Base-by-base conservation (phyloP, 2,888 invertebrate species). In the Phortica magna region DNA sequence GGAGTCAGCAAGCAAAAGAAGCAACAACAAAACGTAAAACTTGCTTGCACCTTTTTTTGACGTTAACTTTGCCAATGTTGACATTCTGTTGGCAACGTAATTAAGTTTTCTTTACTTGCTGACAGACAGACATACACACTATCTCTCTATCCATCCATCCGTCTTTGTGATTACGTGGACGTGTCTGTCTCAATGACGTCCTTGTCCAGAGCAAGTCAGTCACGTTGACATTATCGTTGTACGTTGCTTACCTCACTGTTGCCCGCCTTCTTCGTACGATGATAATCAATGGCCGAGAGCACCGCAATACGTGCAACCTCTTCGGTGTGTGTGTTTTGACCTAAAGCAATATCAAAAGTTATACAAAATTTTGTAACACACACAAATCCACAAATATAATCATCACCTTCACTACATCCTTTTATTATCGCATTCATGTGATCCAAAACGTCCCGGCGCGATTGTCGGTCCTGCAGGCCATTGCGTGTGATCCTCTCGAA, bases 381-480 rank as follows among this genome's bases (percentile, higher is more conserved):
- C n/a, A 31, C n/a, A 31, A 31, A 31, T 48, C n/a, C 0, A 7
- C 43, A 43, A 43, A 82, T 83, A 1, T 83, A 1, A 2, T 31
- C 31, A 31, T 78, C 76, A 90, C 90, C 92, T 79, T 89, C 89
- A 81, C 91, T 91, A 89, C 96, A 96, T 79, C 96, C 96, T 84
- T 95, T 93, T 82, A 97, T 96, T 71, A 96, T 94, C 19, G 96
- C 94, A 87, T 94, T 95, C 84, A 97, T 94, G 91, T 96, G 96
- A 88, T 95, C 95, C 74, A 96, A 95, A 72, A 96, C 92, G 85
- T 95, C 94, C 53, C 94, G 93, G 53, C 97, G 93, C 84, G 95
- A 96, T 84, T 94, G 94, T 42, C 96, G 93, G 73, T 95, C 95
- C 82, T 95, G 95, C 73, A 97, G 93, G 82, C 94, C 94, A 91